Evolutionary conservation across 2,797 vertebrate genomes (phyloP), one percentile per base, ranked within the genome.

Genomic region (Falco novaeseelandiae): DNA sequence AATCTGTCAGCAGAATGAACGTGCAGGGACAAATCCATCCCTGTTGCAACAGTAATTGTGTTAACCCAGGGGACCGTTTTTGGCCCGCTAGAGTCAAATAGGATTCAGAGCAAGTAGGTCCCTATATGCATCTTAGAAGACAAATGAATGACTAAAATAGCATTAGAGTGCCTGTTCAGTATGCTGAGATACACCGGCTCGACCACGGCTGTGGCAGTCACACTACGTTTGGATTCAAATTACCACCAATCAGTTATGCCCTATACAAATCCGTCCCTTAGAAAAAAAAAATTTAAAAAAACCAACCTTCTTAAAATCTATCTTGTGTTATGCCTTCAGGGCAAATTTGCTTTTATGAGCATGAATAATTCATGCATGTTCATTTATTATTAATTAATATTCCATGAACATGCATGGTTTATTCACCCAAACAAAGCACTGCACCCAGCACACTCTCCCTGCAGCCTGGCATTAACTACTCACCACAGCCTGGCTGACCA

Each of bases 371-470:
- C 96, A 97, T 91, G 63, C 59, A 12, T 89, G 96, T 76, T 97
- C 97, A 97, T 97, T 95, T 93, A 97, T 97, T 98, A 97, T 98
- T 97, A 97, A 98, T 97, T 97, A 97, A 97, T 97, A 97, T 97
- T 96, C 96, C 93, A 93, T 87, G 97, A 97, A 97, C 97, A 96
- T 96, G 97, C 96, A 95, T 96, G 96, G 97, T 97, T 97, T 97
- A 95, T 92, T 95, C 96, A 93, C 93, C 93, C 94, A 97, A 96
- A 97, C 95, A 95, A 97, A 96, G 96, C 93, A 54, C 72, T 27
- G 32, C 46, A 29, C 73, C 85, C 76, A 6, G 3, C 38, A 8
- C 14, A 2, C 65, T 69, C 81, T 94, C 81, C 69, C 70, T 77
- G 36, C 54, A 94, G 89, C 66, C 70, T 89, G 48, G 49, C 51